Evolutionary conservation across 2,797 vertebrate genomes (phyloP).

Genomic region (Salarias fasciatus): DNA sequence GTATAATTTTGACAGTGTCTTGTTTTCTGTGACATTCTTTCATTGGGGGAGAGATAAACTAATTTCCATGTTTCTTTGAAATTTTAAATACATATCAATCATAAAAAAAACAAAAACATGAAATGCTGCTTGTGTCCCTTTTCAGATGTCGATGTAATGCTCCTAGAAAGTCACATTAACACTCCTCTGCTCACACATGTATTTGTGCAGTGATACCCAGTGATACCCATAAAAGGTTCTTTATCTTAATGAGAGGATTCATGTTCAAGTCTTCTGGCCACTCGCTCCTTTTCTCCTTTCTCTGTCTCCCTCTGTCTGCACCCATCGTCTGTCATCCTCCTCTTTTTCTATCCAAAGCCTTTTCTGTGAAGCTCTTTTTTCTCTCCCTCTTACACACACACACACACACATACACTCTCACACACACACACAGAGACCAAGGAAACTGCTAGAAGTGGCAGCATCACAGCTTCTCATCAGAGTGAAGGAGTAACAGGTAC

Average conservation of each 20-base stretch:
- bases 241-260: background rate
- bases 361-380: conserved; percentile 19
- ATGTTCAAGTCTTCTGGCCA: background rate
- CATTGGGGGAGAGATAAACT: no score
- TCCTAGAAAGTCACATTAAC: no score
- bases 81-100: no score
- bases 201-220: no score
- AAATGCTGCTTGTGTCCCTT: no score
- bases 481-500: conserved; percentile 50
- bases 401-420: conserved; percentile 10
- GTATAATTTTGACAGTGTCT: no score
- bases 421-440: conserved; percentile 11
- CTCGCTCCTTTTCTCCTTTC: conserved; percentile 20
- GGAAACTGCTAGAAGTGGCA: conserved; percentile 34
- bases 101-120: no score
- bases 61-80: no score
- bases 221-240: no score
- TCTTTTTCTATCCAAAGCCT: conserved; percentile 7
- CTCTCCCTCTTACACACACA: background rate
- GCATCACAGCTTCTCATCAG: conserved; percentile 56
- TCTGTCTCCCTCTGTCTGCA: conserved; percentile 52
- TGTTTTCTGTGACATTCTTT: no score
- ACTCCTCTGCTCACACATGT: no score
- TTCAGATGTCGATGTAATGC: no score
- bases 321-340: conserved; percentile 27